Base-by-base conservation (phyloP, 2,888 invertebrate species). In the Amblyjoppa proteus region DNA sequence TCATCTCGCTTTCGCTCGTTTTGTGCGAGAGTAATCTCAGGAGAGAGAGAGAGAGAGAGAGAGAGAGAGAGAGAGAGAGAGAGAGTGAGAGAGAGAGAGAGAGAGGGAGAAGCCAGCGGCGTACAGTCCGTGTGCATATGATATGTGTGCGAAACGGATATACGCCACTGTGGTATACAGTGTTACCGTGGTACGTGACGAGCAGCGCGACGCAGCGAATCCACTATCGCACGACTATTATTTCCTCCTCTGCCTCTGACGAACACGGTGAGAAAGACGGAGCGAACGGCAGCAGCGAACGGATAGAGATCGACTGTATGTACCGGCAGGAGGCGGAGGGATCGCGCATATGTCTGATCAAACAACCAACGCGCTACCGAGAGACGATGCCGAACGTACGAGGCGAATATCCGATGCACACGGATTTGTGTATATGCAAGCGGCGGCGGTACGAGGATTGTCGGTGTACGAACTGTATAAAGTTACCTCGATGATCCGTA, bases 241-340 rank as follows among this genome's bases (percentile, higher is more conserved):
- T 25, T 58, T 58, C 58, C 58, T 25, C 7, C 28, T 28, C 20
- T 1, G 13, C 13, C 28, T 13, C 25, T 1, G 11, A 28, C 9
- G 58, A 4, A 58, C 28, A 58, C 28, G 25, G 11, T 13, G 28
- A 28, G 28, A 58, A 58, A 58, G 58, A 58, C 58, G 6, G 31
- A 28, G n/a, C 34, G 66, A 76, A 13, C 34, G 45, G 45, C 45
- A 49, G 20, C n/a, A 9, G 11, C n/a, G 34, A 58, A 56, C 56
- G 25, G 51, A 74, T 58, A 49, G 75, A 76, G 61, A 28, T 56
- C 20, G 16, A 75, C 53, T 56, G 58, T 25, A 2, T 25, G 3
- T 11, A 41, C 53, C 31, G 28, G 56, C 25, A 25, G 20, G 25
- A 7, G 20, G 56, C 20, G 3, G 9, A 11, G 25, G 20, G 11